Conservation (phyloP, 37 sponge, comb jelly and placozoan species). For the Crambe crambe region DNA sequence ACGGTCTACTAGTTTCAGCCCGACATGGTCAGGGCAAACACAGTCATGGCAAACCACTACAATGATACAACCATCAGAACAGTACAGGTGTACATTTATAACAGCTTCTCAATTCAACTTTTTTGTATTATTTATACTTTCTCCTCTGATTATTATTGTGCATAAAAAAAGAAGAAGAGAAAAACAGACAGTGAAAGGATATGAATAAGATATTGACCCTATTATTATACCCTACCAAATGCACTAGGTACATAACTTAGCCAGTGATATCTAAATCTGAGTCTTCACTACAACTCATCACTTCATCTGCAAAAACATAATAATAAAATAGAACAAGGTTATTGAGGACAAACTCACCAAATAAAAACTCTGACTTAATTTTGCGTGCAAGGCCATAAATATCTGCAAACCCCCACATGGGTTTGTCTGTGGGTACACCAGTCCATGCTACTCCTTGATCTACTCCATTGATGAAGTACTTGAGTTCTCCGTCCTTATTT, state of each 20-base stretch:
- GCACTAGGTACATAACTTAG: conserved; percentile 15
- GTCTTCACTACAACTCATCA: conserved; percentile 81
- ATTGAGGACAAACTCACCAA: conserved; percentile 61
- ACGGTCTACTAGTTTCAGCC: too few species aligned
- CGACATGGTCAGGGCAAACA: too few species aligned
- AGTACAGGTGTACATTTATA: too few species aligned
- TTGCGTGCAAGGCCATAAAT: conserved; percentile 87
- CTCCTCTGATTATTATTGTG: too few species aligned
- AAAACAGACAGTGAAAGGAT: too few species aligned
- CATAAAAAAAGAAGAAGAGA: too few species aligned
- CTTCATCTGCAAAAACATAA: conserved; percentile 63
- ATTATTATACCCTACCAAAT: not conserved
- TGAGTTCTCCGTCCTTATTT: conserved; percentile 72
- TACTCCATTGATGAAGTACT: conserved; percentile 72
- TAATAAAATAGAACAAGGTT: too few species aligned
- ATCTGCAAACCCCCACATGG: conserved; percentile 87
- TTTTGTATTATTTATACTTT: too few species aligned
- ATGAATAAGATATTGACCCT: too few species aligned
- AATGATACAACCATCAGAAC: too few species aligned
- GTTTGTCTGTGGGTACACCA: conserved; percentile 71
- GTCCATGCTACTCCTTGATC: conserved; percentile 77
- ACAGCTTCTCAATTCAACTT: too few species aligned
- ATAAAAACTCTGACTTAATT: conserved; percentile 83
- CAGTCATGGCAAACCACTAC: too few species aligned
- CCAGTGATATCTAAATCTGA: conserved; percentile 76